Percentiles rank a stretch among this genome's conserved stretches.
Evolutionary conservation across 2,113 vertebrate genomes (phyloP).

Genomic region (Microcebus griseorufus): DNA sequence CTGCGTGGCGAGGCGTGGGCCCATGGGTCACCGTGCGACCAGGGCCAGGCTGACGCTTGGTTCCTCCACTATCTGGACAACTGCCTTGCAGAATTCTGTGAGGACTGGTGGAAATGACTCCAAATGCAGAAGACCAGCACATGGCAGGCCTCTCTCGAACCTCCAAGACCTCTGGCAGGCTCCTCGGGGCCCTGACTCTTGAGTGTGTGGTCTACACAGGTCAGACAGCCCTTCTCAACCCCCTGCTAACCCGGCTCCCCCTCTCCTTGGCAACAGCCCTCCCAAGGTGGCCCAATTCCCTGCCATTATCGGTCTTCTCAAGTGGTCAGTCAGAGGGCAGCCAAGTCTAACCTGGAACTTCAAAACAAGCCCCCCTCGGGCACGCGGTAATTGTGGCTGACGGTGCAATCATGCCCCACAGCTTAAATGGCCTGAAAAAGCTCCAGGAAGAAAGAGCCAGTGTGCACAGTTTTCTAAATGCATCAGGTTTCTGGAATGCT

Average conservation of each 20-base stretch:
- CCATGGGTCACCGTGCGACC: background rate
- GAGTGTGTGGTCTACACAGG: accelerated
- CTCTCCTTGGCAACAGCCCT: constrained; percentile 20
- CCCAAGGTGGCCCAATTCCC: constrained; percentile 35
- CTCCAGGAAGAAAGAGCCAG: constrained; percentile 28
- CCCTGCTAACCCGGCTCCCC: background rate
- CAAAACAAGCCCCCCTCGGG: background rate
- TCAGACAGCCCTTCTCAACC: background rate
- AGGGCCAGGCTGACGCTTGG: background rate
- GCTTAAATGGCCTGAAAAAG: constrained; percentile 20
- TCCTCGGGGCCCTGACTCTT: background rate
- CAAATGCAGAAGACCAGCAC: background rate
- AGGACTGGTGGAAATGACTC: background rate
- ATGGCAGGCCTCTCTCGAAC: background rate
- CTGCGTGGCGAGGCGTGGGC: background rate
- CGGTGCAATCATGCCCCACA: background rate
- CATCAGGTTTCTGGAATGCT: constrained; percentile 3
- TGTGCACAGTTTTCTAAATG: background rate
- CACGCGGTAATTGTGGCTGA: background rate
- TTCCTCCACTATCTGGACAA: background rate
- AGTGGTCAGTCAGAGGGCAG: constrained; percentile 47
- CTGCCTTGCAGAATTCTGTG: background rate
- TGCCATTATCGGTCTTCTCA: constrained; percentile 51
- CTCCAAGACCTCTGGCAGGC: background rate
- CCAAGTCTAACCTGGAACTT: constrained; percentile 37